Evolutionary conservation across 2,888 invertebrate species (phyloP), one percentile per base, ranked within the genome.

Genomic region (Mylabris sibirica): DNA sequence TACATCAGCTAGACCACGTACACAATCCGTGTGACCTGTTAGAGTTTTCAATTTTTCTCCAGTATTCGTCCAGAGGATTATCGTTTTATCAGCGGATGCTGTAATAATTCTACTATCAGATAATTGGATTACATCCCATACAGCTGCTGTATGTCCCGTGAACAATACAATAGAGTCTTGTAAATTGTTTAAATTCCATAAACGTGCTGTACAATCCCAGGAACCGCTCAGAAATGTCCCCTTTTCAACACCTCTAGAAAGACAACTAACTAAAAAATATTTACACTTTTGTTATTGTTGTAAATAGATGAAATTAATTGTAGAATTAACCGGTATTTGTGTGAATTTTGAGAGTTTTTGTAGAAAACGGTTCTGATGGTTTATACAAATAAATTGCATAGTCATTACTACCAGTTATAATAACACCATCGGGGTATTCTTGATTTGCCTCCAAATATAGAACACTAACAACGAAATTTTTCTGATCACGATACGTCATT

Each of bases 391-490:
- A 88, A 78, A 98, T 94, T 12, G 89, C 90, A 70, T 91, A 90
- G 84, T 98, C 98, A 85, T 97, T 94, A 79, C 97, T 94, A 20
- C 96, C 97, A 4, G 97, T 96, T 65, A 95, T 86, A 64, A 98
- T 91, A 67, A 95, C 86, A 2, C 95, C 95, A 68, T 91, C 89
- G 0, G 94, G 93, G 80, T 90, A 90, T 22, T 88, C 86, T 72
- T 88, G 87, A 72, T 89, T 89, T 0, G 93, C 91, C 60, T 92
- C 91, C 76, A 96, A 81, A 81, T 92, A 92, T 80, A 92, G 92
- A 1, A 97, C 92, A 76, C 92, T 90, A 0, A 93, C 92, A 0
- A 98, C 94, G 83, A 95, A 98, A 82, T 95, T 95, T 64, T 88
- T 90, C 81, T 97, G 97, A 30, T 95, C 95, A 78, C 88, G 89